These are phyloP conservation scores for Bryconaethiops microstoma DNA, from an alignment of 2,797 vertebrate species.

Conservation along the genomic window DNA sequence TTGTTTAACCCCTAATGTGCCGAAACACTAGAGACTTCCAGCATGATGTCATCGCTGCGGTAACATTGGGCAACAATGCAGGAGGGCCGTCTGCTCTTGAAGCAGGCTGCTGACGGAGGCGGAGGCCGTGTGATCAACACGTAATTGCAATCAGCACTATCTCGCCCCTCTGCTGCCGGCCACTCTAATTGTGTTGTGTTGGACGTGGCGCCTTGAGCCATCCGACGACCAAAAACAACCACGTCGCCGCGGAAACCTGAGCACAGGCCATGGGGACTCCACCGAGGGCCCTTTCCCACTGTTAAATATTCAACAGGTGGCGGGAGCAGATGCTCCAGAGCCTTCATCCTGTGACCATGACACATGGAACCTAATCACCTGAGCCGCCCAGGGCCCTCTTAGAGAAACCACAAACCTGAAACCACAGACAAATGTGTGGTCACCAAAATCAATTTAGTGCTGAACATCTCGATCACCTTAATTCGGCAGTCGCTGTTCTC, in stretches of 20 bases:
- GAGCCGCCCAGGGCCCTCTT: slow-evolving; percentile 9
- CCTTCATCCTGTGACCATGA: slow-evolving; percentile 40
- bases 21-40: slow-evolving; percentile 27
- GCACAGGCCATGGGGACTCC: slow-evolving; percentile 48
- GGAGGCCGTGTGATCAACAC: slow-evolving; percentile 62
- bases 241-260: slow-evolving; percentile 45
- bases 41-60: slow-evolving; percentile 35
- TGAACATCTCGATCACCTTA: background rate
- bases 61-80: slow-evolving; percentile 46
- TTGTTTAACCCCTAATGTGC: slow-evolving; percentile 30
- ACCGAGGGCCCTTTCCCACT: slow-evolving; percentile 46
- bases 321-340: slow-evolving; percentile 51
- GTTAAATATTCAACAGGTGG: slow-evolving; percentile 63
- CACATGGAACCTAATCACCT: slow-evolving; percentile 40
- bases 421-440: slow-evolving; percentile 13
- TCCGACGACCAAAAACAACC: slow-evolving; percentile 40
- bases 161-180: slow-evolving; percentile 57
- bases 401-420: slow-evolving; percentile 26
- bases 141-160: slow-evolving; percentile 65
- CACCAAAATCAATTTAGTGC: slow-evolving; percentile 11
- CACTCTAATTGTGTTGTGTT: slow-evolving; percentile 63
- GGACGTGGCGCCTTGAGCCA: slow-evolving; percentile 53
- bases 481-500: background rate
- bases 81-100: slow-evolving; percentile 57
- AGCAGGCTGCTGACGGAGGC: slow-evolving; percentile 56